These are phyloP conservation scores for Dicrostonyx torquatus DNA, from an alignment of 2,797 vertebrate species.

Conservation along the genomic window DNA sequence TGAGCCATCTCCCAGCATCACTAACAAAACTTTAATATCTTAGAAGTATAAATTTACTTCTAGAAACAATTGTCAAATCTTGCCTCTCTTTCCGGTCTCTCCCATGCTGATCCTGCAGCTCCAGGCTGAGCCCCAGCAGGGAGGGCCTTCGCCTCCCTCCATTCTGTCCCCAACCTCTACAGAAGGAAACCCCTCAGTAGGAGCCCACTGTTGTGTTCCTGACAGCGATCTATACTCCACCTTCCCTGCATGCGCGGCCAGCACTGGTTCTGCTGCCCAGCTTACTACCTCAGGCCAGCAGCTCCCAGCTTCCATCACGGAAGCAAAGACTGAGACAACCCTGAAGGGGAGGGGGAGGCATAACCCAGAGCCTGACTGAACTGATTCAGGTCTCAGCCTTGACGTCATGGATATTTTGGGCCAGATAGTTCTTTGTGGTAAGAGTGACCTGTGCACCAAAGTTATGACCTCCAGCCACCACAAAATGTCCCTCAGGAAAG, in stretches of 20 bases:
- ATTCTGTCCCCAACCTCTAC: no score
- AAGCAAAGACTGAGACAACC: not conserved
- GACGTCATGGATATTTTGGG: not conserved
- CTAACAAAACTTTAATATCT: not conserved
- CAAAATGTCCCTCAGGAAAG: not conserved
- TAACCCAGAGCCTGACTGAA: not conserved
- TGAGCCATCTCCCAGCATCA: not conserved
- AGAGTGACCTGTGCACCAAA: not conserved
- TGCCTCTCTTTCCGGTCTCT: not conserved
- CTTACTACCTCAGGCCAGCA: not conserved
- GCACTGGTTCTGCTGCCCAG: not conserved
- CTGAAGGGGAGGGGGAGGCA: not conserved
- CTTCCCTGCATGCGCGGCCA: no score
- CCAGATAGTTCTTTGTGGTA: not conserved
- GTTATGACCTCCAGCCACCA: not conserved
- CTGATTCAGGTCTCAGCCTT: not conserved
- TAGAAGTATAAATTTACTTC: not conserved
- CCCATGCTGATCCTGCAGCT: not conserved
- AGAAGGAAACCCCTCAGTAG: not conserved
- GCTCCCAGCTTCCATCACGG: not conserved
- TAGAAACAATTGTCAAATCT: not conserved
- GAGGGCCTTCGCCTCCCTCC: not conserved
- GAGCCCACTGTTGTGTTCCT: not conserved
- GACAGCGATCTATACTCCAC: not conserved
- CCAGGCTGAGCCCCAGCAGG: not conserved